Base-by-base conservation (phyloP, 2,797 vertebrate genomes). In the Myotis planiceps region DNA sequence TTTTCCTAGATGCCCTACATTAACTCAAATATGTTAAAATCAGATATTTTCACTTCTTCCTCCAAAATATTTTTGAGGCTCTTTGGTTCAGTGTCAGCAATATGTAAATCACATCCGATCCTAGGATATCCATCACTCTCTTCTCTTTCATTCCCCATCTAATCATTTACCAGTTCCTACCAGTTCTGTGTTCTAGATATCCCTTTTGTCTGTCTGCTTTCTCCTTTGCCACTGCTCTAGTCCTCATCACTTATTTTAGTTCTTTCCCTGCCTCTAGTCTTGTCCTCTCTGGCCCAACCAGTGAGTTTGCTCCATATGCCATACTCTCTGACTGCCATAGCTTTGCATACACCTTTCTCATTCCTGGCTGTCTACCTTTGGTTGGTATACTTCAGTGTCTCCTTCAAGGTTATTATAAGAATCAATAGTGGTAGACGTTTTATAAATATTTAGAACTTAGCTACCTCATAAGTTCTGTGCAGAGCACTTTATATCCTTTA, bases 11-110 rank as follows among this genome's bases (percentile, higher is more conserved):
- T 83, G 63, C 23, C 58, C 66, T 72, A 39, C 19, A 14, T 71
- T 76, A 90, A 63, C 69, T 63, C 81, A 92, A 76, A 65, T 89
- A 63, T 25, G 14, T 96, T 60, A 47, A 96, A 90, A 83, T 34
- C 15, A 85, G 69, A 29, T 21, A 71, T 25, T 82, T 92, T 9
- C 53, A 34, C 68, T 79, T 85, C 65, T 91, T 92, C 53, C 85
- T 85, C 27, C 90, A 63, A 86, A 85, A 66, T 63, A 51, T 53
- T 7, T 71, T n/a, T 47, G 34, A 63, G 68, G 16, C 60, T 84
- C 3, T 92, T 32, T 69, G n/a, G 15, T 82, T 79, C 19, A 45
- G 45, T 72, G 60, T 84, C 63, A 12, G 19, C 15, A 51, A 21
- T 13, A 32, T 27, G 58, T 60, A 81, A 80, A 69, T 74, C 69